Evolutionary conservation across 2,888 invertebrate genomes (phyloP).

Genomic region (Osmoderma eremita): DNA sequence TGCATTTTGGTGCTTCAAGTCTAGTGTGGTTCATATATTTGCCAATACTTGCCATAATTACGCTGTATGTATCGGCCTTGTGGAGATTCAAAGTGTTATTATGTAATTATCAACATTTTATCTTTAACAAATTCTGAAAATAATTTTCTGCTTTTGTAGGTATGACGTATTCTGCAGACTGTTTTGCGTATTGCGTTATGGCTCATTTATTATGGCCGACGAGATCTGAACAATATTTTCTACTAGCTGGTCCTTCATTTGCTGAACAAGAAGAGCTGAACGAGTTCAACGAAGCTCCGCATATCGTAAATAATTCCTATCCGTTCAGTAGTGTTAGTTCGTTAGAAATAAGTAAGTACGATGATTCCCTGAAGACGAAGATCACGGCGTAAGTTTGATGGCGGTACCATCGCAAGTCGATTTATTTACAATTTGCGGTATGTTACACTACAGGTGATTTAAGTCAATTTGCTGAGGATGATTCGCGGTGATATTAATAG

Average conservation of each 20-base stretch:
- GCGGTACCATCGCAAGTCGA: constrained; percentile 6
- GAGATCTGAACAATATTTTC: constrained; percentile 89
- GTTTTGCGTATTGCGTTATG: constrained; percentile 94
- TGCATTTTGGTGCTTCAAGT: constrained; percentile 97
- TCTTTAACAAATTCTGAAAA: too few relatives aligned
- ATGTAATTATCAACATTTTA: constrained; percentile 68
- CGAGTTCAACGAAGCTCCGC: constrained; percentile 91
- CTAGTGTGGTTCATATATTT: constrained; percentile 98
- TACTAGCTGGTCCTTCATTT: constrained; percentile 78
- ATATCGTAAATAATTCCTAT: constrained; percentile 74
- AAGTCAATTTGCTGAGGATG: constrained; percentile 31
- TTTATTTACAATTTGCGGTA: constrained; percentile 6
- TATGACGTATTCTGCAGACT: constrained; percentile 95
- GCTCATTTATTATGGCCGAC: constrained; percentile 96
- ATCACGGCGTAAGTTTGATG: constrained; percentile 46
- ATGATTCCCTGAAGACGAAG: constrained; percentile 55
- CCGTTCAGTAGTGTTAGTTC: constrained; percentile 59
- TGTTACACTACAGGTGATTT: constrained; percentile 35
- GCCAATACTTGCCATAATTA: constrained; percentile 92
- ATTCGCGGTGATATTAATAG: background rate
- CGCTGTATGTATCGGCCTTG: constrained; percentile 90
- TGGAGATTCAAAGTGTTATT: constrained; percentile 95
- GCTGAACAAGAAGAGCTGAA: constrained; percentile 85
- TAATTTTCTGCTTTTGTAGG: too few relatives aligned
- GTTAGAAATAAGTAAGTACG: constrained; percentile 57